These are phyloP conservation scores for Clarias magur DNA, from an alignment of 2,113 vertebrate species.

Conservation along the genomic window DNA sequence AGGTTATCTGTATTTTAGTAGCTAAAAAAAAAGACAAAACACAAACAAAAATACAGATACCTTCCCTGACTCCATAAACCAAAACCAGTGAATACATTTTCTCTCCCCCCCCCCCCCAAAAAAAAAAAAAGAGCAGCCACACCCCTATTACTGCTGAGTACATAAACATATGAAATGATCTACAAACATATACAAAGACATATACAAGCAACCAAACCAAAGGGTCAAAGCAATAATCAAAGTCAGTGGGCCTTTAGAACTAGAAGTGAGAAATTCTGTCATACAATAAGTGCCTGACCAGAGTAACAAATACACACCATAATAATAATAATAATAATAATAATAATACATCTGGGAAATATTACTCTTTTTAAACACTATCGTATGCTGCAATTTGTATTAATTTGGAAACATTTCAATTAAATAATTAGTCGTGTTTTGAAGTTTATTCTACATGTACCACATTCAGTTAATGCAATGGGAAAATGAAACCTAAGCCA, in stretches of 20 bases:
- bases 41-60: too few relatives aligned
- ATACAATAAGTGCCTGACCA: neutral
- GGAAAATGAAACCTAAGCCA: constrained; percentile 5
- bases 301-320: neutral
- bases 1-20: too few relatives aligned
- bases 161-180: too few relatives aligned
- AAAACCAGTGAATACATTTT: too few relatives aligned
- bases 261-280: neutral
- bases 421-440: neutral
- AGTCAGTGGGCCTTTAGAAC: constrained; percentile 17
- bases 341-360: neutral
- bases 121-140: too few relatives aligned
- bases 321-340: constrained; percentile 29
- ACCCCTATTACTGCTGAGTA: too few relatives aligned
- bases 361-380: neutral
- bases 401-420: neutral
- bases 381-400: neutral
- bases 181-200: too few relatives aligned
- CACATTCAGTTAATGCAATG: neutral
- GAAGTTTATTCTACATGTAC: neutral
- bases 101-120: too few relatives aligned
- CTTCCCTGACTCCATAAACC: too few relatives aligned
- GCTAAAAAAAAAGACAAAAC: too few relatives aligned
- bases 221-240: too few relatives aligned
- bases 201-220: too few relatives aligned